A percentile compares a stretch with the other conserved stretches of the same genome.
phyloP scores from a whole-genome alignment of 2,797 vertebrate genomes.

The Rhodeus uyekii region DNA sequence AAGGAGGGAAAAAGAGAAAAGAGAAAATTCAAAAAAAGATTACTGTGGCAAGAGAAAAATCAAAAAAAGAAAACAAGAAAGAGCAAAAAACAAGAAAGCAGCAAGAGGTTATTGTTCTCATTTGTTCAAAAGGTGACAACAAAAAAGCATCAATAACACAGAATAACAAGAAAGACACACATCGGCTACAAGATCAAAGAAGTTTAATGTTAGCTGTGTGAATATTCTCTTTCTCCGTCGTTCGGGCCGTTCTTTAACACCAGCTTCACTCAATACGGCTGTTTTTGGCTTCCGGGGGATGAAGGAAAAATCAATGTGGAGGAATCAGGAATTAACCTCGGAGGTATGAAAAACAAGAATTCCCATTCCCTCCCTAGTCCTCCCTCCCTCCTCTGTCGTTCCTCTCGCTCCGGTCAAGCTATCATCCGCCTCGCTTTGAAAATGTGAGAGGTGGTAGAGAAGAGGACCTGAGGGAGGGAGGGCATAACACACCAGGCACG shows the following conservation, averaged over 20 bases:
- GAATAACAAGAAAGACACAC: slow-evolving; percentile 79
- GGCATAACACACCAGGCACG: slow-evolving; percentile 22
- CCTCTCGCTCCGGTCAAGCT: slow-evolving; percentile 27
- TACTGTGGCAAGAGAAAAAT: slow-evolving; percentile 82
- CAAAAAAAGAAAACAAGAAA: slow-evolving; percentile 84
- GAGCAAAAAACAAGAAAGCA: slow-evolving; percentile 80
- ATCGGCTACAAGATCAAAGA: slow-evolving; percentile 74
- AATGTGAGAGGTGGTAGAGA: slow-evolving; percentile 57
- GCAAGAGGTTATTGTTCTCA: slow-evolving; percentile 73
- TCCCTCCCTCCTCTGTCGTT: neutral
- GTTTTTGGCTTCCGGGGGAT: slow-evolving; percentile 39
- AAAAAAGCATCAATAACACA: slow-evolving; percentile 77
- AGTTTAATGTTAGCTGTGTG: slow-evolving; percentile 48
- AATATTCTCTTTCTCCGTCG: slow-evolving; percentile 50
- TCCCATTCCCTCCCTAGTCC: slow-evolving; percentile 25
- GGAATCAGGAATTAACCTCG: slow-evolving; percentile 59
- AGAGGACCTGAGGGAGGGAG: slow-evolving; percentile 49
- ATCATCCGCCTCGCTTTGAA: slow-evolving; percentile 38
- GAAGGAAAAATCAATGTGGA: slow-evolving; percentile 50
- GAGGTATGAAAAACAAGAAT: slow-evolving; percentile 72
- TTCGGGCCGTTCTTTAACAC: slow-evolving; percentile 56
- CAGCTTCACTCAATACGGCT: slow-evolving; percentile 45
- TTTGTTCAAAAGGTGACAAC: slow-evolving; percentile 65
- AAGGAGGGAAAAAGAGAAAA: slow-evolving; percentile 90
- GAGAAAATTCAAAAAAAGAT: slow-evolving; percentile 87